Percentiles rank a stretch among this genome's conserved stretches.
phyloP scores from a whole-genome alignment of 2,888 invertebrate species.

The Plemyria rubiginata region DNA sequence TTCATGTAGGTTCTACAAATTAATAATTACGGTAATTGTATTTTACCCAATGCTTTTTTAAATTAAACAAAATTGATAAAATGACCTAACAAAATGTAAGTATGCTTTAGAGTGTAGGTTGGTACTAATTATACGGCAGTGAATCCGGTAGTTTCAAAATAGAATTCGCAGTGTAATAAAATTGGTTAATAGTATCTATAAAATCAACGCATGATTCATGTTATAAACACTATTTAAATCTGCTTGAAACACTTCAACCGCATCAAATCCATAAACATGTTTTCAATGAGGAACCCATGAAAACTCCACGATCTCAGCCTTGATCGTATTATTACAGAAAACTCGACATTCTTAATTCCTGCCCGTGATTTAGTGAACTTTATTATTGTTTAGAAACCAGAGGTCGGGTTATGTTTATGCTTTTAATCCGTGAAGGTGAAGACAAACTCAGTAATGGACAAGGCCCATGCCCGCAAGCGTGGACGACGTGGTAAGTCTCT shows the following conservation, averaged over 20 bases:
- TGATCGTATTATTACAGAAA: conserved; percentile 53
- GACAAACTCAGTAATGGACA: conserved; percentile 52
- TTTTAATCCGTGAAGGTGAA: conserved; percentile 69
- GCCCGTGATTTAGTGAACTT: conserved; percentile 56
- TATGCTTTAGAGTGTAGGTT: not conserved
- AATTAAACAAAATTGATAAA: no score
- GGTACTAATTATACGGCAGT: not conserved
- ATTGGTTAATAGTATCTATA: conserved; percentile 30
- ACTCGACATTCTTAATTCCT: conserved; percentile 55
- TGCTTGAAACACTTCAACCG: conserved; percentile 21
- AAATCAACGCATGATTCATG: conserved; percentile 29
- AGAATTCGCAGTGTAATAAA: conserved; percentile 20
- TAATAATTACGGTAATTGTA: no score
- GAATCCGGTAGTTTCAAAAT: conserved; percentile 7
- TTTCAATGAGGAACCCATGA: conserved; percentile 28
- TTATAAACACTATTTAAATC: conserved; percentile 24
- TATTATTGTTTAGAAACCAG: conserved; percentile 56
- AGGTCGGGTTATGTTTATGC: conserved; percentile 60
- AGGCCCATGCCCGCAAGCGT: conserved; percentile 46
- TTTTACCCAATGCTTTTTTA: no score
- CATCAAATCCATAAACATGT: conserved; percentile 11
- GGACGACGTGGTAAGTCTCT: conserved; percentile 39
- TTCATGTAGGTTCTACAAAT: no score
- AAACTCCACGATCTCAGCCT: conserved; percentile 43
- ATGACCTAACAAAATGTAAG: no score